These are phyloP conservation scores for Aurelia sp. DNA, from an alignment of 30 jellyfish, hydroid and myxozoan genomes.

Conservation along the genomic window DNA sequence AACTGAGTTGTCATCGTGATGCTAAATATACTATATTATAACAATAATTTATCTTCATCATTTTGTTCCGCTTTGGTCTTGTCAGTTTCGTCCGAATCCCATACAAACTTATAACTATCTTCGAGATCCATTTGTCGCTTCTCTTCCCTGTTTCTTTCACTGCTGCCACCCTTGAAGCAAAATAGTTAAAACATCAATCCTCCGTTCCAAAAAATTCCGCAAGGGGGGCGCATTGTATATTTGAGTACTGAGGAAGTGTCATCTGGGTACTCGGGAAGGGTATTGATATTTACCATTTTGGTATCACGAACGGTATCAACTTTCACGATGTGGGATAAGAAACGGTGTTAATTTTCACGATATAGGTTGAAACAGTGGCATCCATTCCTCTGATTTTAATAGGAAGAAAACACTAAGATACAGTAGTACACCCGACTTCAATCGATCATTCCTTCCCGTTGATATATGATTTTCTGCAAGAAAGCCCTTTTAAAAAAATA, in stretches of 20 bases:
- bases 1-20: background rate
- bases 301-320: too few relatives aligned
- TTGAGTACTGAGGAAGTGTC: too few relatives aligned
- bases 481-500: too few relatives aligned
- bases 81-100: constrained; percentile 42
- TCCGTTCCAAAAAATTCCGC: background rate
- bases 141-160: constrained; percentile 75
- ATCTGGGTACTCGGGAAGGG: background rate
- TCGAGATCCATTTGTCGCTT: constrained; percentile 67
- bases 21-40: background rate
- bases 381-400: too few relatives aligned
- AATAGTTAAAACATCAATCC: background rate
- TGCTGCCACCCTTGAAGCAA: constrained; percentile 82
- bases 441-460: too few relatives aligned
- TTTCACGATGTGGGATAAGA: too few relatives aligned
- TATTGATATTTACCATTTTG: too few relatives aligned
- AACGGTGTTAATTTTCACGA: too few relatives aligned
- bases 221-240: background rate
- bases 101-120: constrained; percentile 84
- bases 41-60: background rate
- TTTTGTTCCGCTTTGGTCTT: constrained; percentile 16
- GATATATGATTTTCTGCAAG: too few relatives aligned
- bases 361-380: too few relatives aligned
- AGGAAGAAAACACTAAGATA: too few relatives aligned
- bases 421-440: too few relatives aligned